Base-by-base conservation (phyloP, 1,140 invertebrate genomes). In the Telenomus remus region DNA sequence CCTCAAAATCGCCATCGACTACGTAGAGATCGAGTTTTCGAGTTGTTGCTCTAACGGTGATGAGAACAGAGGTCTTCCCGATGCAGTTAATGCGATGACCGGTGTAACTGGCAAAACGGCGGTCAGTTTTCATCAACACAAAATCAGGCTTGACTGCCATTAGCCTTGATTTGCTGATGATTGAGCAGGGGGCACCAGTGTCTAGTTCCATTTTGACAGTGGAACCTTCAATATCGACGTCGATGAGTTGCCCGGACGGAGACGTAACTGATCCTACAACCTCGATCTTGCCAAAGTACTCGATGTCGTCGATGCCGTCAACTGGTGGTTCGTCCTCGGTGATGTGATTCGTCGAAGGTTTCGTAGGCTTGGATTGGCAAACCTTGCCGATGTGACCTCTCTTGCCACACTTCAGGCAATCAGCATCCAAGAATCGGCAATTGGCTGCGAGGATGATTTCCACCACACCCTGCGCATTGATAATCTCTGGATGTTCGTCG, bases 101-200 rank as follows among this genome's bases (percentile, higher is more conserved):
- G 4, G 35, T 12, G 35, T 9, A 53, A 10, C 50, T 53, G 8
- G 50, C 34, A 11, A 53, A 53, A 9, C 15, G 34, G 3, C 12
- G 12, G 15, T 53, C 13, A 13, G 50, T 53, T 14, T 13, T 6
- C 12, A 12, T 1, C 27, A 50, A 6, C 6, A 3, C 6, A 6
- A 27, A 27, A 3, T 6, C 19, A 27, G 19, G 19, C 2, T 27
- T 27, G 19, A 6, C 6, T 6, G 19, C 19, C 1, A 13, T 50
- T 34, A 9, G 15, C 10, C 1, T 35, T 64, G 48, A 35, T 8
- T 66, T 42, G 16, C 46, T 65, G 0, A 76, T 65, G 1, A 76
- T 72, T 14, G 14, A 16, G 39, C 60, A 72, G 0, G 74, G 74
- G 0, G 74, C 69, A 6, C 64, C 69, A 11, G 44, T 46, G 44